These are phyloP conservation scores for Hylaeus anthracinus DNA, from an alignment of 1,140 invertebrate species.

Conservation along the genomic window DNA sequence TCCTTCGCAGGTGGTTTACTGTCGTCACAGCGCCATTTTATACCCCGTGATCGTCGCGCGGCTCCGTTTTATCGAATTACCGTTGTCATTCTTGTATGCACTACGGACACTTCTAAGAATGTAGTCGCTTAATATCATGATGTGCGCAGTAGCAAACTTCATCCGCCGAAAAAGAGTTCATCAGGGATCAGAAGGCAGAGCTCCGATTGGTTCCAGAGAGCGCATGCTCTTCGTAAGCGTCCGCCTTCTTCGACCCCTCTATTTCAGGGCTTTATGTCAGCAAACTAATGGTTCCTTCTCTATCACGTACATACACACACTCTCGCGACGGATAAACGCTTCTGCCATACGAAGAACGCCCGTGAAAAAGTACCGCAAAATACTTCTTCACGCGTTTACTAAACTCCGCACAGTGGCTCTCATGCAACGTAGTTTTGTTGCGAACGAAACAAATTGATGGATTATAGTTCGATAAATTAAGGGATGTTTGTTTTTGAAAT, in stretches of 20 bases:
- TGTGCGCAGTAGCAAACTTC: conserved; percentile 55
- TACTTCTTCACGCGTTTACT: conserved; percentile 66
- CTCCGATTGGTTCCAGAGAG: conserved; percentile 56
- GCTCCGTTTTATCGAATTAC: conserved; percentile 34
- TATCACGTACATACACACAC: conserved; percentile 44
- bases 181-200: conserved; percentile 46
- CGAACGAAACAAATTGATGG: too few relatives aligned
- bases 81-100: conserved; percentile 6
- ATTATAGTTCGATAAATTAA: too few relatives aligned
- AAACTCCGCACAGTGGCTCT: conserved; percentile 59
- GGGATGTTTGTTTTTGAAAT: too few relatives aligned
- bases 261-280: conserved; percentile 63
- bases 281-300: conserved; percentile 66
- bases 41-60: background rate
- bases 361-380: conserved; percentile 69
- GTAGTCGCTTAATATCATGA: conserved; percentile 29
- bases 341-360: conserved; percentile 56
- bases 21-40: background rate
- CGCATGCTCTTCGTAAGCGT: conserved; percentile 58
- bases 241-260: conserved; percentile 65
- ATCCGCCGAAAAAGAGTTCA: conserved; percentile 44
- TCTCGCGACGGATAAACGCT: conserved; percentile 65
- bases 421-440: background rate
- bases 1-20: background rate
- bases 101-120: conserved; percentile 23